Percentiles rank a stretch among this genome's conserved stretches.
These are phyloP conservation scores for Spisula solida DNA, from an alignment of 2,888 invertebrate genomes.

Conservation along the genomic window DNA sequence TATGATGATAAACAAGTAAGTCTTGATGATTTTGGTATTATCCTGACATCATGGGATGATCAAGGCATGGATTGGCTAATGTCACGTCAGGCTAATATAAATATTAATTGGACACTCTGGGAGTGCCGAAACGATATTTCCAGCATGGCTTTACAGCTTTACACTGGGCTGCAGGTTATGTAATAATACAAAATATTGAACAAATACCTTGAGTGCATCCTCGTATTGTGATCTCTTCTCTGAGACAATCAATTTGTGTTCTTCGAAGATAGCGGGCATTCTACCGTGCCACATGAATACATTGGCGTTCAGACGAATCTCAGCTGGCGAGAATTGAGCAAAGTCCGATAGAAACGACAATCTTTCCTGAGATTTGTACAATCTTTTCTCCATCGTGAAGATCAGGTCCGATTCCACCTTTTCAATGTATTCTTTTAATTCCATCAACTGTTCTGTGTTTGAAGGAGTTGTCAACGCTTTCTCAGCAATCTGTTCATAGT, in stretches of 20 bases:
- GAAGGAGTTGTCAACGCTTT: slow-evolving; percentile 93
- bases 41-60: no score
- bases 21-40: no score
- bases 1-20: no score
- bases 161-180: no score
- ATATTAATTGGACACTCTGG: no score
- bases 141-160: no score
- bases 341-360: slow-evolving; percentile 95
- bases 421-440: slow-evolving; percentile 92
- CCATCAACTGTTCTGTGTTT: slow-evolving; percentile 95
- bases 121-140: no score
- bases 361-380: slow-evolving; percentile 89
- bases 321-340: slow-evolving; percentile 92
- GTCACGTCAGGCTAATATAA: no score
- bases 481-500: slow-evolving; percentile 94
- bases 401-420: slow-evolving; percentile 92
- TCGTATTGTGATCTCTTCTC: slow-evolving; percentile 96
- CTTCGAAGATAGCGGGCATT: slow-evolving; percentile 94
- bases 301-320: slow-evolving; percentile 95
- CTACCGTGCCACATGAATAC: slow-evolving; percentile 96
- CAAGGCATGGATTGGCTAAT: no score
- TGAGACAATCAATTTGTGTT: slow-evolving; percentile 93
- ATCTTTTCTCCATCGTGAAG: slow-evolving; percentile 92
- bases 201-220: slow-evolving; percentile 91
- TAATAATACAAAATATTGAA: no score